Conservation (phyloP, 2,888 invertebrate species). For the Caenorhabditis sulstoni region DNA sequence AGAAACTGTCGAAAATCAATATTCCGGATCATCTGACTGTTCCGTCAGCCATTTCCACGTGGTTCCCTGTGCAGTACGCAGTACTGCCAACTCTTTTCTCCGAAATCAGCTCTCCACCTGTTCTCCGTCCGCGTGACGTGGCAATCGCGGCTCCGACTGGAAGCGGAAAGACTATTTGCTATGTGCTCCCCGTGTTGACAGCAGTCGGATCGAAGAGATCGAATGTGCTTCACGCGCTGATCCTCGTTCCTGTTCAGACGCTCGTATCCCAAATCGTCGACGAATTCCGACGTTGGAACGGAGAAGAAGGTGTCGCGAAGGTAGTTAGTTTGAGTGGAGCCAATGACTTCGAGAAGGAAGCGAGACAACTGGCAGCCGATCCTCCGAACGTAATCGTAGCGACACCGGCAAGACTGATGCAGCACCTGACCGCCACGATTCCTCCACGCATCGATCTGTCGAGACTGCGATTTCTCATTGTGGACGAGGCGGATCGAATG, state of each 20-base stretch:
- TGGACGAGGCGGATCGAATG: constrained; percentile 97
- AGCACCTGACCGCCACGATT: constrained; percentile 89
- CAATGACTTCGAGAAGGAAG: constrained; percentile 59
- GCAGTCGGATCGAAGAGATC: constrained; percentile 49
- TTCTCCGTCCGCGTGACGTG: constrained; percentile 88
- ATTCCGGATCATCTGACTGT: constrained; percentile 53
- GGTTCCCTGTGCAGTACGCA: constrained; percentile 78
- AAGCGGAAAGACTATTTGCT: constrained; percentile 96
- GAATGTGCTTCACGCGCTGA: constrained; percentile 86
- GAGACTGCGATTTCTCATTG: constrained; percentile 84
- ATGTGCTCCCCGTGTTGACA: constrained; percentile 88
- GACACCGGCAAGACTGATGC: constrained; percentile 93
- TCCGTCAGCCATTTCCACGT: constrained; percentile 56
- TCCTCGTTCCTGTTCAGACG: constrained; percentile 94
- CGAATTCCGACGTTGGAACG: constrained; percentile 50
- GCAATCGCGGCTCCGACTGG: constrained; percentile 97
- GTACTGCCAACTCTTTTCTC: constrained; percentile 74
- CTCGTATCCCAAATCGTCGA: constrained; percentile 89
- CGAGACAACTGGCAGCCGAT: constrained; percentile 11
- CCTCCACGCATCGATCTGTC: constrained; percentile 84
- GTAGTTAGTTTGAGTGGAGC: constrained; percentile 39
- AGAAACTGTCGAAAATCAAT: constrained; percentile 61
- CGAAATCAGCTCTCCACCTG: constrained; percentile 53
- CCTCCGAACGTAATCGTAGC: constrained; percentile 89
- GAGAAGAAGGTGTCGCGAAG: constrained; percentile 15